These are phyloP conservation scores for Drosophila affinis DNA, from an alignment of 2,888 invertebrate genomes.

Conservation along the genomic window DNA sequence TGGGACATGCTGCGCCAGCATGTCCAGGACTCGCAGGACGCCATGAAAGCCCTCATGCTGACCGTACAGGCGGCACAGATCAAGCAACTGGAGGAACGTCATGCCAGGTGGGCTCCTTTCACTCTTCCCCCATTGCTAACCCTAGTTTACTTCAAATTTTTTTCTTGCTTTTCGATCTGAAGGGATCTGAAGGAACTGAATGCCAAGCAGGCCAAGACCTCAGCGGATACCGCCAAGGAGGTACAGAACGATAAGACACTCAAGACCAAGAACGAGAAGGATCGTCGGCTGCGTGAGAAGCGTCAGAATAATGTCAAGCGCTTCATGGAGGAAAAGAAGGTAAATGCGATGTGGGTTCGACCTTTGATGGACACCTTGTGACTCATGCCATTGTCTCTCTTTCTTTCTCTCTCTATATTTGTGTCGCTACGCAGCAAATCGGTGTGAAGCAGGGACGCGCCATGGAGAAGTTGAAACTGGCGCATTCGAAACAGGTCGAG, in stretches of 20 bases:
- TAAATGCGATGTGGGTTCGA: conserved; percentile 59
- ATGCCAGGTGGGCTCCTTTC: conserved; percentile 86
- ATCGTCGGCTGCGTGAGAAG: conserved; percentile 95
- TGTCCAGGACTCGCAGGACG: conserved; percentile 92
- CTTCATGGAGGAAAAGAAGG: conserved; percentile 97
- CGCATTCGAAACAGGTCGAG: conserved; percentile 96
- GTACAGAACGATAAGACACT: conserved; percentile 98
- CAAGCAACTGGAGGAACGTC: conserved; percentile 94
- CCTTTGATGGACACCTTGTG: neutral
- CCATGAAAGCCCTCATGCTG: conserved; percentile 91
- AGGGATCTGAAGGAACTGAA: conserved; percentile 98
- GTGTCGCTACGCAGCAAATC: conserved; percentile 85
- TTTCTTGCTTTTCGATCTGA: conserved; percentile 27
- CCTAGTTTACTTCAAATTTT: neutral
- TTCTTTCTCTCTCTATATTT: neutral
- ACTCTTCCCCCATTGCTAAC: neutral
- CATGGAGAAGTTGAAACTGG: conserved; percentile 94
- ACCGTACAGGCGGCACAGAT: conserved; percentile 92
- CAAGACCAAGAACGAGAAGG: conserved; percentile 98
- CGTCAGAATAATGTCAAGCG: conserved; percentile 99
- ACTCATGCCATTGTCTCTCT: neutral
- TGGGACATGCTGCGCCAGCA: conserved; percentile 92
- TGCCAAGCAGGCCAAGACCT: conserved; percentile 96
- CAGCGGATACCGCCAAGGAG: conserved; percentile 98
- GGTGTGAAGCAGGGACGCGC: conserved; percentile 96